Evolutionary conservation across 1,140 invertebrate genomes (phyloP).

Genomic region (Musca vetustissima): DNA sequence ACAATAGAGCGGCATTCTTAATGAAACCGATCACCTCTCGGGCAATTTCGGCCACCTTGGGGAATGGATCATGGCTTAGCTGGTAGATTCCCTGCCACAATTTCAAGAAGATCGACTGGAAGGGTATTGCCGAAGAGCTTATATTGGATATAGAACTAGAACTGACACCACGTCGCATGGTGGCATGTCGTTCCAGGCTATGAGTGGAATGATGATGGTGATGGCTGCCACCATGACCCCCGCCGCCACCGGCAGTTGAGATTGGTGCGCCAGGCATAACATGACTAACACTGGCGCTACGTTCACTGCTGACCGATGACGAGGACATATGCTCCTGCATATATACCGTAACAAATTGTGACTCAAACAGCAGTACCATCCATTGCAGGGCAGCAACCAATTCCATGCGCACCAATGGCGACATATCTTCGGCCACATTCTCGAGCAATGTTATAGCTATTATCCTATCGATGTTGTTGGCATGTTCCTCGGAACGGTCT

Average conservation of each 20-base stretch:
- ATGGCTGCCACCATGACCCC: constrained; percentile 25
- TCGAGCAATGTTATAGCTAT: constrained; percentile 85
- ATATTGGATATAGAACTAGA: constrained; percentile 55
- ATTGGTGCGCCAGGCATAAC: constrained; percentile 27
- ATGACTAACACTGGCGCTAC: constrained; percentile 41
- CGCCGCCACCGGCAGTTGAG: constrained; percentile 18
- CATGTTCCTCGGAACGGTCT: constrained; percentile 86
- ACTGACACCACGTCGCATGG: constrained; percentile 50
- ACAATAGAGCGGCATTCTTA: constrained; percentile 65
- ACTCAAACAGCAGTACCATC: constrained; percentile 88
- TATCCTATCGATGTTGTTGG: constrained; percentile 89
- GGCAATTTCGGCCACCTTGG: constrained; percentile 74
- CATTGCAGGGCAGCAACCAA: constrained; percentile 81
- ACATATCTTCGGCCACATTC: constrained; percentile 78
- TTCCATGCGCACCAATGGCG: constrained; percentile 85
- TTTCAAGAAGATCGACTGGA: constrained; percentile 77
- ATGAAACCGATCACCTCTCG: constrained; percentile 77
- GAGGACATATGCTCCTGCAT: constrained; percentile 51
- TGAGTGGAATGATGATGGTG: constrained; percentile 38
- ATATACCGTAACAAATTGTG: constrained; percentile 80
- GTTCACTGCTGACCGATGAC: constrained; percentile 35
- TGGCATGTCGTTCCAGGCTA: constrained; percentile 46
- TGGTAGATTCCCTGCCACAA: constrained; percentile 79
- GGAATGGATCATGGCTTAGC: constrained; percentile 82
- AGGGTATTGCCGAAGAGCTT: constrained; percentile 47